phyloP scores from a whole-genome alignment of 2,797 vertebrate genomes.

The Lindbergichthys nudifrons region DNA sequence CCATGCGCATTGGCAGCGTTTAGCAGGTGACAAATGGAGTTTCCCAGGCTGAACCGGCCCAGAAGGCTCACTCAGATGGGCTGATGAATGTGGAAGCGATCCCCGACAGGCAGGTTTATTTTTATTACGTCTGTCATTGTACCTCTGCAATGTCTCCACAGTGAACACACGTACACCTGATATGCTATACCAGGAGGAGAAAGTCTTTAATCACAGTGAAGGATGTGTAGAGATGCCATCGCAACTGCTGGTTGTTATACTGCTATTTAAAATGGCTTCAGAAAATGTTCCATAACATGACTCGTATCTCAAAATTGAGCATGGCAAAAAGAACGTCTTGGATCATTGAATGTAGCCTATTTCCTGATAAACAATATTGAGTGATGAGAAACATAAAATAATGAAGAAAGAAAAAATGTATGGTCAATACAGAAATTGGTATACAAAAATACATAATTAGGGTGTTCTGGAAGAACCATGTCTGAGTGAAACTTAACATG shows the following conservation, averaged over 20 bases:
- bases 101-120: slow-evolving; percentile 88
- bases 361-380: slow-evolving; percentile 19
- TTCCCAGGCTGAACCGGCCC: slow-evolving; percentile 86
- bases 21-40: slow-evolving; percentile 97
- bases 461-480: background rate
- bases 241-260: slow-evolving; percentile 12
- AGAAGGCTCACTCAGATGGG: slow-evolving; percentile 91
- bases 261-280: slow-evolving; percentile 17
- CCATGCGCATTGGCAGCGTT: slow-evolving; percentile 90
- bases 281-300: slow-evolving; percentile 77
- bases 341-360: slow-evolving; percentile 64
- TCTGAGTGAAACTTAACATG: slow-evolving; percentile 18
- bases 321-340: slow-evolving; percentile 77
- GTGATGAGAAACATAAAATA: background rate
- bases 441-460: slow-evolving; percentile 12
- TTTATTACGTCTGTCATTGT: slow-evolving; percentile 87
- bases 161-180: slow-evolving; percentile 51
- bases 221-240: slow-evolving; percentile 10
- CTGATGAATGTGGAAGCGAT: slow-evolving; percentile 93
- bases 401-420: background rate
- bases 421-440: background rate
- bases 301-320: slow-evolving; percentile 88
- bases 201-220: slow-evolving; percentile 51
- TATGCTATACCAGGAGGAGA: slow-evolving; percentile 16
- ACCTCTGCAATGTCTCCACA: slow-evolving; percentile 57